Percentiles rank a stretch among this genome's conserved stretches.
phyloP scores from a whole-genome alignment of 2,113 vertebrate genomes.

The Cisticola juncidis region DNA sequence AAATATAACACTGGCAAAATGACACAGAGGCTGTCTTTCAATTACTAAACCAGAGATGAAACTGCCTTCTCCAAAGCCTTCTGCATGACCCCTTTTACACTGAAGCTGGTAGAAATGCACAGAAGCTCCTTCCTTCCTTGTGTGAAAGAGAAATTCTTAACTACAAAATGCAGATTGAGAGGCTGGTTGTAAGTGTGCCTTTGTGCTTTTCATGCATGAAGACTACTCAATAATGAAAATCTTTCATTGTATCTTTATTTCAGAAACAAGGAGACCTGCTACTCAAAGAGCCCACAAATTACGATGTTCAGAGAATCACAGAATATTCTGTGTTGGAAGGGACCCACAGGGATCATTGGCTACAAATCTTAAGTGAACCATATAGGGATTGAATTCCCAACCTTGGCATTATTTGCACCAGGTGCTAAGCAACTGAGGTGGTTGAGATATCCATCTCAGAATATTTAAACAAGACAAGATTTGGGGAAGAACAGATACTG shows the following conservation, averaged over 20 bases:
- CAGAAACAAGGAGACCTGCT: neutral
- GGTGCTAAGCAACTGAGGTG: neutral
- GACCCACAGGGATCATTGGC: neutral
- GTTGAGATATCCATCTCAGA: neutral
- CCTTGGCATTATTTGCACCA: neutral
- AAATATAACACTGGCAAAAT: neutral
- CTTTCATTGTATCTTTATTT: neutral
- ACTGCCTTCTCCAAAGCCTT: constrained; percentile 27
- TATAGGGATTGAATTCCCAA: neutral
- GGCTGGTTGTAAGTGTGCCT: neutral
- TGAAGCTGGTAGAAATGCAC: neutral
- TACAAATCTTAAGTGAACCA: neutral
- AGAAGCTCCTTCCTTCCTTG: neutral
- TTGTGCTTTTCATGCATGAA: neutral
- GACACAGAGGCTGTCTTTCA: neutral
- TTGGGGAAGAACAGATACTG: neutral
- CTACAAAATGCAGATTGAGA: constrained; percentile 11
- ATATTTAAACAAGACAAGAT: neutral
- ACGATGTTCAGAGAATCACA: neutral
- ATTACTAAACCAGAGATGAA: constrained; percentile 42
- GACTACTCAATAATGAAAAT: neutral
- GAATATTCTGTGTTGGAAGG: neutral
- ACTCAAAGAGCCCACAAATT: neutral
- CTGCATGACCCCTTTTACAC: neutral
- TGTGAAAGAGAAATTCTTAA: neutral